Conservation (phyloP, 2,113 vertebrate species). For the Poicephalus meyeri region DNA sequence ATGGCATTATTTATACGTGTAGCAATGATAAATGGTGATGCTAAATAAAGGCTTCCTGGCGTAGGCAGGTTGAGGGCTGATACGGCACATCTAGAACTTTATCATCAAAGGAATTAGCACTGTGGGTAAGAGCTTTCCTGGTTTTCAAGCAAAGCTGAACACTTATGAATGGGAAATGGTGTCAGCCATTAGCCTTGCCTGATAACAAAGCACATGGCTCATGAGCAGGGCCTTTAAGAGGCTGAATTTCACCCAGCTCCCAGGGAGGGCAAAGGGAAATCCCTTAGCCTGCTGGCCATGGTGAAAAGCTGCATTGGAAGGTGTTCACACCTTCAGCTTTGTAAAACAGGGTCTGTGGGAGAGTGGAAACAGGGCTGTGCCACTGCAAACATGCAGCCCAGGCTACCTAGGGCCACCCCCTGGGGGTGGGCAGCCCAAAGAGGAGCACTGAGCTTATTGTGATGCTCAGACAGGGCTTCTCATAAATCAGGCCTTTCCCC, state of each 20-base stretch:
- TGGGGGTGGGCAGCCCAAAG: not conserved
- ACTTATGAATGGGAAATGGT: constrained; percentile 20
- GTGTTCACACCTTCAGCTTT: not conserved
- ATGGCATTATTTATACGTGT: constrained; percentile 73
- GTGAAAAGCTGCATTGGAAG: not conserved
- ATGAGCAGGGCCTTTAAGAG: not conserved
- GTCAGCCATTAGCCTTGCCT: not conserved
- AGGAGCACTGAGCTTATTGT: not conserved
- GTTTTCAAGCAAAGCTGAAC: constrained; percentile 25
- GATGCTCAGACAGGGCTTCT: not conserved
- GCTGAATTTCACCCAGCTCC: not conserved
- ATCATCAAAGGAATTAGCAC: constrained; percentile 59
- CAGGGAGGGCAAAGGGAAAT: not conserved
- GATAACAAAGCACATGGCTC: not conserved
- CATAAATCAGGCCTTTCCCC: not conserved
- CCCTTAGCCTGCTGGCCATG: not conserved
- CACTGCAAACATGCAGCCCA: not conserved
- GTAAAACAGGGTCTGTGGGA: not conserved
- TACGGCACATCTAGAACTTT: constrained; percentile 56
- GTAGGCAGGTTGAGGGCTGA: constrained; percentile 51
- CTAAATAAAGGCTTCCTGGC: constrained; percentile 69
- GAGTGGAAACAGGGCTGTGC: not conserved
- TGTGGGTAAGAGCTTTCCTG: constrained; percentile 6
- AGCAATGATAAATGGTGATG: constrained; percentile 70
- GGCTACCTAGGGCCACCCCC: no score